phyloP scores from a whole-genome alignment of 2,888 invertebrate species.

The Criorhina ranunculi region DNA sequence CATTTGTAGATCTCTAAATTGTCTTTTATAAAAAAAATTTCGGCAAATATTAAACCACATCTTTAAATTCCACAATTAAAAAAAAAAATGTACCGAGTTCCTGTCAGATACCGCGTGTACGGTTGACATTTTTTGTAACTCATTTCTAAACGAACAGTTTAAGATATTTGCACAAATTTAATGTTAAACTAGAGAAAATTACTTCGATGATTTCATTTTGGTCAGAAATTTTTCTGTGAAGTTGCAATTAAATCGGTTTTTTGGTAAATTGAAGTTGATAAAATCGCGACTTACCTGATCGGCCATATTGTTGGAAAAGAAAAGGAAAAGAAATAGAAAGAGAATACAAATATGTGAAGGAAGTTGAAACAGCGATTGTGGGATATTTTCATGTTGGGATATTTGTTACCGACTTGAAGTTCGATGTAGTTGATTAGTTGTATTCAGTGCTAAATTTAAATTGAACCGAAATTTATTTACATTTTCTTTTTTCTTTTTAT shows the following conservation, averaged over 20 bases:
- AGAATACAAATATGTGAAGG: conserved; percentile 77
- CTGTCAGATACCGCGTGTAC: conserved; percentile 52
- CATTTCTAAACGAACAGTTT: conserved; percentile 14
- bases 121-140: not conserved
- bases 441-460: conserved; percentile 16
- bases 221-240: conserved; percentile 24
- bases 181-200: not conserved
- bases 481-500: no score
- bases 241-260: not conserved
- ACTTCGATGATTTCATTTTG: not conserved
- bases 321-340: conserved; percentile 84
- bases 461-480: no score
- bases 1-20: not conserved
- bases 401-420: conserved; percentile 44
- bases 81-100: not conserved
- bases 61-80: not conserved
- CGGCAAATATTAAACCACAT: not conserved
- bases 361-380: conserved; percentile 77
- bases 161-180: not conserved
- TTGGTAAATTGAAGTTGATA: conserved; percentile 50
- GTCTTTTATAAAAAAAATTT: no score
- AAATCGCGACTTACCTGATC: conserved; percentile 89
- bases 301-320: conserved; percentile 89
- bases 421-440: not conserved
- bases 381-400: conserved; percentile 46